phyloP scores from a whole-genome alignment of 2,797 vertebrate species.

The Falco rusticolus region DNA sequence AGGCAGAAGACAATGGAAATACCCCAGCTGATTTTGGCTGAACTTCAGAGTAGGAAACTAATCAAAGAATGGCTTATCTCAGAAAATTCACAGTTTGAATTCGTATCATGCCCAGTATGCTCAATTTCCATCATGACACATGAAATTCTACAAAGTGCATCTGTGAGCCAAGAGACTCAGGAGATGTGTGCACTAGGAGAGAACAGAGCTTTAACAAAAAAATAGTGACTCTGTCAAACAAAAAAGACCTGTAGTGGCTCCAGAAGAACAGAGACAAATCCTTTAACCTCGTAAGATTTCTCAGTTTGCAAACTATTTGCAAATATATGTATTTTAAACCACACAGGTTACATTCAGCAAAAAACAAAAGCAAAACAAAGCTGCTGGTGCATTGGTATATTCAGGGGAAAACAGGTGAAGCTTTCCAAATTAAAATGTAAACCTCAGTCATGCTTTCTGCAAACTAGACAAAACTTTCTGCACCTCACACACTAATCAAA shows the following conservation, averaged over 20 bases:
- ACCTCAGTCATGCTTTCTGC: background rate
- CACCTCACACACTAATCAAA: background rate
- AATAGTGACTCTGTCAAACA: background rate
- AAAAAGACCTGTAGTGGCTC: background rate
- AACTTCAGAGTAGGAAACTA: background rate
- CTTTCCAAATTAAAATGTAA: background rate
- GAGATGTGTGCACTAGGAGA: background rate
- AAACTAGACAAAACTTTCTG: background rate
- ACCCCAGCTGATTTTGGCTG: background rate
- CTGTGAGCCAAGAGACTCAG: background rate
- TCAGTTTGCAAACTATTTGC: background rate
- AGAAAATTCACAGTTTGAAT: background rate
- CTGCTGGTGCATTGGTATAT: background rate
- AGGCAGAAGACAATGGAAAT: background rate
- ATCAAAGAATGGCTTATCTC: background rate
- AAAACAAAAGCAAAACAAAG: background rate
- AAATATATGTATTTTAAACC: background rate
- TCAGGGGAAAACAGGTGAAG: background rate
- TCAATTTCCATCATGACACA: background rate
- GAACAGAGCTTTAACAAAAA: background rate
- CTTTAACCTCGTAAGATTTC: background rate
- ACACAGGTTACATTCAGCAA: background rate
- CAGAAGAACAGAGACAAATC: background rate
- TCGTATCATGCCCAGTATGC: accelerated
- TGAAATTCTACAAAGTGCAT: background rate